Evolutionary conservation across 2,113 vertebrate genomes (phyloP).

Genomic region (Indicator maculatus): DNA sequence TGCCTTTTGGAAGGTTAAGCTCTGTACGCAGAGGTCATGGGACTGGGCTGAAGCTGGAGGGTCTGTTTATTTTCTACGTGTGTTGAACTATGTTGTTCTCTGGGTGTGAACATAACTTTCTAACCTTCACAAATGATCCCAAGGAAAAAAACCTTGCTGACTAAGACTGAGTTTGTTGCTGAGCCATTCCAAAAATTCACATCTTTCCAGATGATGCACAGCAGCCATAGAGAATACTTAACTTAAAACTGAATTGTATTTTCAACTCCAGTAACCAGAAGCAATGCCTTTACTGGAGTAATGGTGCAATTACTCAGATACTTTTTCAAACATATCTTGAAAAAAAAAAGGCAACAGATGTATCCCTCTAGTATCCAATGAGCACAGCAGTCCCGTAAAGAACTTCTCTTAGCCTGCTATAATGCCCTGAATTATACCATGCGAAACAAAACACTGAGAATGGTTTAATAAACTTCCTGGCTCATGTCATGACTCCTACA

Average conservation of each 20-base stretch:
- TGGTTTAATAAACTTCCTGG: conserved; percentile 51
- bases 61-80: conserved; percentile 67
- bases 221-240: not conserved
- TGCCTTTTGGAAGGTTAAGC: conserved; percentile 66
- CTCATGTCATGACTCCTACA: not conserved
- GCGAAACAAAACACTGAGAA: conserved; percentile 16
- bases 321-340: not conserved
- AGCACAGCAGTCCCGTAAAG: not conserved
- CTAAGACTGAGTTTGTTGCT: not conserved
- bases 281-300: not conserved
- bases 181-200: conserved; percentile 8
- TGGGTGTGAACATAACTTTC: conserved; percentile 38
- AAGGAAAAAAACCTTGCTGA: conserved; percentile 8
- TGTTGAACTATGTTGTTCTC: conserved; percentile 33
- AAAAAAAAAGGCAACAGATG: not conserved
- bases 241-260: not conserved
- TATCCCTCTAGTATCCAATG: not conserved
- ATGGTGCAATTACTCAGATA: not conserved
- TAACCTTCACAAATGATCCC: not conserved
- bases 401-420: not conserved
- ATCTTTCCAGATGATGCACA: not conserved
- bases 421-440: not conserved
- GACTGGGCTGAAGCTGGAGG: not conserved
- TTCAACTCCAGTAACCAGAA: not conserved
- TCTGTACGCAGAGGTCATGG: conserved; percentile 49